Percentiles rank a stretch among this genome's conserved stretches.
These are phyloP conservation scores for Arizona elegans DNA, from an alignment of 2,113 vertebrate species.

Conservation along the genomic window DNA sequence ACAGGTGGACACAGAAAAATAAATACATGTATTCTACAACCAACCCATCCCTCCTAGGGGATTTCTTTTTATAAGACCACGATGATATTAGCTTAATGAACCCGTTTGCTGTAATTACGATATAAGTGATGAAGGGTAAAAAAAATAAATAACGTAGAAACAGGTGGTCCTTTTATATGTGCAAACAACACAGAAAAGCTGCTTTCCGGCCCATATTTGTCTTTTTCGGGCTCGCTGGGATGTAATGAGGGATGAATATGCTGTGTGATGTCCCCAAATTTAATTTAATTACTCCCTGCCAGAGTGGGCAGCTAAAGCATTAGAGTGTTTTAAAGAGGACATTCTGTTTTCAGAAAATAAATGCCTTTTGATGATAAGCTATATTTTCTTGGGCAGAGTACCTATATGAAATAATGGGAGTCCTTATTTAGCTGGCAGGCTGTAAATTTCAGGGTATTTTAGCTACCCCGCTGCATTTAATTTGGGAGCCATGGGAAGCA, in stretches of 20 bases:
- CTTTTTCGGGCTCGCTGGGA: not conserved
- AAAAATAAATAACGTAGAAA: not conserved
- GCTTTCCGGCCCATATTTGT: not conserved
- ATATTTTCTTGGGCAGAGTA: not conserved
- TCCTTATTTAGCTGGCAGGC: not conserved
- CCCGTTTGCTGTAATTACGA: not conserved
- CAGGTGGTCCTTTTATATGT: not conserved
- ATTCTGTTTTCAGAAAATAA: conserved; percentile 3
- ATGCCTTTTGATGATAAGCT: not conserved
- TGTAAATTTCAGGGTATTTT: conserved; percentile 19
- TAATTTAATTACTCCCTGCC: conserved; percentile 3
- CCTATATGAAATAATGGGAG: conserved; percentile 2
- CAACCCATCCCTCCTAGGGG: not conserved
- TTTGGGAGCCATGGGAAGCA: not conserved
- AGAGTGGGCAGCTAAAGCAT: not conserved
- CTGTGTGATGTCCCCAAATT: not conserved
- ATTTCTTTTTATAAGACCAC: not conserved
- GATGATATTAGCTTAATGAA: not conserved
- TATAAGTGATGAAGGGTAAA: not conserved
- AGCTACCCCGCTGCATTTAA: not conserved
- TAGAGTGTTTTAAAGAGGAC: conserved; percentile 18
- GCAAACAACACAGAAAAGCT: not conserved
- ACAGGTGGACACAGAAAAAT: not conserved
- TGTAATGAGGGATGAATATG: not conserved
- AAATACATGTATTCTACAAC: not conserved